Evolutionary conservation across 1,140 invertebrate species (phyloP).

Genomic region (Ectropis grisescens): DNA sequence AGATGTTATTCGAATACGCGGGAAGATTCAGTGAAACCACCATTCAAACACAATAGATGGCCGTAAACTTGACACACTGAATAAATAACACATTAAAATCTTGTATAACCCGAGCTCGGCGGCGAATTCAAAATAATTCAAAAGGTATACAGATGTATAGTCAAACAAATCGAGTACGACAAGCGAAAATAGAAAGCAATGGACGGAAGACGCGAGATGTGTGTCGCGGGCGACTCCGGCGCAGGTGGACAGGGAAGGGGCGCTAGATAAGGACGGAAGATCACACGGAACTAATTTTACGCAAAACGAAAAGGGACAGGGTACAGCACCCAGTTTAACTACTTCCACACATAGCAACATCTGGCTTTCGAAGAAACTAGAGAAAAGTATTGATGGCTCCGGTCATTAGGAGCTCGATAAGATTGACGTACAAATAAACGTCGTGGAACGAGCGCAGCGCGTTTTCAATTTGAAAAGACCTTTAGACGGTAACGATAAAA

Average conservation of each 20-base stretch:
- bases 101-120: too few species aligned
- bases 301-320: conserved; percentile 44
- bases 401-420: conserved; percentile 27
- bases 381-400: conserved; percentile 32
- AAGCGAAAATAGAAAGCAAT: conserved; percentile 63
- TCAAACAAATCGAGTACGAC: conserved; percentile 26
- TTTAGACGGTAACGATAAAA: too few species aligned
- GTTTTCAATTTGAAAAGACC: too few species aligned
- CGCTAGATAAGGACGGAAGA: conserved; percentile 27
- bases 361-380: conserved; percentile 42
- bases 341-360: conserved; percentile 33
- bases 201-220: conserved; percentile 46
- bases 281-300: conserved; percentile 27
- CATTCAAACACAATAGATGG: conserved; percentile 2
- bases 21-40: neutral
- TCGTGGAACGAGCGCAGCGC: too few species aligned
- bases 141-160: conserved; percentile 3
- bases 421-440: conserved; percentile 10
- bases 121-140: neutral
- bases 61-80: conserved; percentile 6
- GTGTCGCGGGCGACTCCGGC: conserved; percentile 39
- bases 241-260: conserved; percentile 46
- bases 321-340: conserved; percentile 27
- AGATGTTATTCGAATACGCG: neutral
- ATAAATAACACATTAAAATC: neutral